Base-by-base conservation (phyloP, 2,113 vertebrate species). In the Sphaerodactylus townsendi region DNA sequence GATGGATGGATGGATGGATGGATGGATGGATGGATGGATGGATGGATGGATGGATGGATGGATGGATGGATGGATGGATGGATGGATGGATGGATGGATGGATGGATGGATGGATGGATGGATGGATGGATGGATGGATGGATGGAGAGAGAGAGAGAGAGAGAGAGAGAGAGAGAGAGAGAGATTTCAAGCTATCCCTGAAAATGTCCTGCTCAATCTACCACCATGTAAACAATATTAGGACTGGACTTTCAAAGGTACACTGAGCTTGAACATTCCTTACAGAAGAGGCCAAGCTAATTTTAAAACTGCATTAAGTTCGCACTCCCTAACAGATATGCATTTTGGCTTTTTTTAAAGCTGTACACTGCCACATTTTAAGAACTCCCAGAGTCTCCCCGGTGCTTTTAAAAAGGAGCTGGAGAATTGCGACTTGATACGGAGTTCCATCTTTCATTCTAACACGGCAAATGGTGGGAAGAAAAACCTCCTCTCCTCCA, bases 341-440 rank as follows among this genome's bases (percentile, higher is more conserved):
- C 41, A 48, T 50, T 50, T 19, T 56, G 23, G 11, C 30, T 14
- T 44, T 46, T 44, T 68, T 46, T 33, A n/a, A 46, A 69, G 35
- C 68, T 15, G 2, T 35, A 19, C 25, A 50, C 50, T n/a, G 48
- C 53, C 28, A 41, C 25, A 33, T 69, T 25, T 68, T 56, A 69
- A 53, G 25, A 69, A 77, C 56, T 30, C 35, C 59, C 6, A 56
- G 48, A 84, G 35, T n/a, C 66, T 46, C 3, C 56, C 77, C 79
- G n/a, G 77, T 19, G 79, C 77, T 72, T 86, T 79, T 53, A 77
- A 85, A 92, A 81, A 71, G 10, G 0, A 14, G 77, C 3, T 23
- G 11, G 62, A 77, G 1, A 88, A 1, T 25, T 3, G 37, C 23
- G 33, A 15, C 82, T 35, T 17, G 28, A 37, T 10, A 66, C 6